Evolutionary conservation across 2,113 vertebrate species (phyloP), one percentile per base, ranked within the genome.

Genomic region (Melanocharis versteri): DNA sequence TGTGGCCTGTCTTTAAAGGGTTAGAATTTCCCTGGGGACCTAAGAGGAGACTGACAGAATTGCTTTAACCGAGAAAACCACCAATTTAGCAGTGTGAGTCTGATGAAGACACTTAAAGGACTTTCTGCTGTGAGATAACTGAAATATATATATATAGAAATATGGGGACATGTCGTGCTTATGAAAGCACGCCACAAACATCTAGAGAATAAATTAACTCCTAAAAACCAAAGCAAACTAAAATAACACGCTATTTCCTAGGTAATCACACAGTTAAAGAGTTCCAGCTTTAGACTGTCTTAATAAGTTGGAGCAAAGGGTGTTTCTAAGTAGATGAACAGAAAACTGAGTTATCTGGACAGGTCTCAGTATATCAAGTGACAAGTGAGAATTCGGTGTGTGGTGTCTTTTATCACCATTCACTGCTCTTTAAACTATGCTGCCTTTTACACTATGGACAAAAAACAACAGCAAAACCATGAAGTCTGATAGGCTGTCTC

Each of bases 81-180:
- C 37, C 0, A 0, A 24, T 24, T 78, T 19, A 60, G 16, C 56
- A 84, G 35, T 1, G 6, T 30, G 23, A 78, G 24, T 16, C n/a
- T 53, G 42, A 80, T 37, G 22, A 56, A 6, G 7, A 51, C 4
- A 8, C 6, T 61, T 62, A 58, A 42, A 89, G 23, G 23, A 50
- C 7, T 75, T 85, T 30, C 47, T 61, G 26, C 54, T 66, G 18
- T 30, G 28, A 20, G 15, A 39, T 75, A 94, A 82, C 31, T 20
- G 22, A 86, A n/a, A 51, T 23, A 6, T 15, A 30, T 18, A 30
- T 18, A 4, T 51, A 48, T 64, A 19, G 35, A 86, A 92, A 89
- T 7, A 7, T 13, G 19, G 66, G 51, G 37, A 50, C 19, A 31
- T 40, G 20, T 21, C 28, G 48, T 15, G 13, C 11, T 70, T 14